Evolutionary conservation across 1,140 invertebrate species (phyloP).

Genomic region (Apis laboriosa): DNA sequence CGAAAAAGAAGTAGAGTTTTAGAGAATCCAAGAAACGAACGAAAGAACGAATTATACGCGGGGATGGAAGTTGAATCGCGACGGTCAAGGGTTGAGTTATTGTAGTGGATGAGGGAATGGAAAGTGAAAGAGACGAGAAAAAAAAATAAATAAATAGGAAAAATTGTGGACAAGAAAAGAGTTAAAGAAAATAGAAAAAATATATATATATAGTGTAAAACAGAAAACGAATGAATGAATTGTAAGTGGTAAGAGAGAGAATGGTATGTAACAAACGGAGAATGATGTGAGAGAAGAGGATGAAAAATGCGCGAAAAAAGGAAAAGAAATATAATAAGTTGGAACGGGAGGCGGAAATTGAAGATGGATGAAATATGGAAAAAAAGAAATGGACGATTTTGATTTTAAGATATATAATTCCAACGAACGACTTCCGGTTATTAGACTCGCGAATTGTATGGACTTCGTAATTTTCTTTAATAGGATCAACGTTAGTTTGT

Average conservation of each 20-base stretch:
- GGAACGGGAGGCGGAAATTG: no score
- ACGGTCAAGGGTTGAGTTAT: not conserved
- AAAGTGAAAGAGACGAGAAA: not conserved
- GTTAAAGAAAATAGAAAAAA: not conserved
- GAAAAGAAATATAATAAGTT: no score
- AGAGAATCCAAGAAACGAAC: not conserved
- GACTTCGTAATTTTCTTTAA: not conserved
- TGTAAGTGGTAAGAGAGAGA: not conserved
- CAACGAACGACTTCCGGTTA: not conserved
- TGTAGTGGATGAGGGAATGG: not conserved
- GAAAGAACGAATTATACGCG: conserved; percentile 28
- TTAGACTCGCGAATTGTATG: not conserved
- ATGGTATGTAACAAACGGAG: not conserved
- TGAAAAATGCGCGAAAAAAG: not conserved
- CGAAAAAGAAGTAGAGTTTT: not conserved
- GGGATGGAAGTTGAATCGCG: conserved; percentile 1
- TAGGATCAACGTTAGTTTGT: not conserved
- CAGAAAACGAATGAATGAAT: not conserved
- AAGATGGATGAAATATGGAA: not conserved
- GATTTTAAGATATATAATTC: conserved; percentile 17
- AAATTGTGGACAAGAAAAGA: not conserved
- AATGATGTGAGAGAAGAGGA: not conserved
- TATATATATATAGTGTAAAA: not conserved
- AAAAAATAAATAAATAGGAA: not conserved
- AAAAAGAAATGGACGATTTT: not conserved